These are phyloP conservation scores for Speoplatyrhinus poulsoni DNA, from an alignment of 2,113 vertebrate species.

Conservation along the genomic window DNA sequence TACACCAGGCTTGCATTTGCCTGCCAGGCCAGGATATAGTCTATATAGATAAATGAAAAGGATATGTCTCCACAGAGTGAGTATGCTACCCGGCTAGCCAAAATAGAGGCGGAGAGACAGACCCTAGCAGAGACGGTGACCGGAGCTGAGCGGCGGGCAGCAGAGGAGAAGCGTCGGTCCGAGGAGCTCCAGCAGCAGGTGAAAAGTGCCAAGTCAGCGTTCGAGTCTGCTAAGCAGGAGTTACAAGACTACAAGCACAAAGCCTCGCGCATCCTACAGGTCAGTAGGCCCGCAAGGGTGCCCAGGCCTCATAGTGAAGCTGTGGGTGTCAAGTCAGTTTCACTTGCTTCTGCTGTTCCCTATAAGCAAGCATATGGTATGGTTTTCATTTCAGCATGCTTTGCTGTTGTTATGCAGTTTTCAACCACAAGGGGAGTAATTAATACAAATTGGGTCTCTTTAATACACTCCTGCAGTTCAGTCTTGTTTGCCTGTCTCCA, in stretches of 20 bases:
- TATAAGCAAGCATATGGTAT: no score
- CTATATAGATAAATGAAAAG: no score
- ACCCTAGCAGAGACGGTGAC: slow-evolving; percentile 87
- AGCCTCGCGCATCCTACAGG: slow-evolving; percentile 94
- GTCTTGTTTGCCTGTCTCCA: slow-evolving; percentile 48
- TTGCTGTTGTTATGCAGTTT: no score
- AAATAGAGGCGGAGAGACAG: slow-evolving; percentile 88
- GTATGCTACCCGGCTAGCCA: slow-evolving; percentile 81
- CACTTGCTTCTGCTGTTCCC: no score
- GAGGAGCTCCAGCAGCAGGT: slow-evolving; percentile 90
- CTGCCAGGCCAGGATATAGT: no score
- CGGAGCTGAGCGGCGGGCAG: slow-evolving; percentile 78
- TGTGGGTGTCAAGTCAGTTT: no score
- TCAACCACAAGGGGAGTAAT: no score
- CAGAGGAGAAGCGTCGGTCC: slow-evolving; percentile 84
- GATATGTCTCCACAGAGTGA: slow-evolving; percentile 77
- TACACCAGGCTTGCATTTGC: no score
- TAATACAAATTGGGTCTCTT: no score
- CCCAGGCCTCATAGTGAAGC: no score
- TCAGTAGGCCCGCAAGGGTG: slow-evolving; percentile 37
- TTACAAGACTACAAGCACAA: slow-evolving; percentile 95
- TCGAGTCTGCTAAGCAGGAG: slow-evolving; percentile 88
- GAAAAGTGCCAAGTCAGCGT: slow-evolving; percentile 76
- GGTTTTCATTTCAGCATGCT: no score
- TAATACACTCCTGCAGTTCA: no score